These are phyloP conservation scores for Chrysogorgia sp. DNA, from an alignment of 92 coral and sea anemone species.

Conservation along the genomic window DNA sequence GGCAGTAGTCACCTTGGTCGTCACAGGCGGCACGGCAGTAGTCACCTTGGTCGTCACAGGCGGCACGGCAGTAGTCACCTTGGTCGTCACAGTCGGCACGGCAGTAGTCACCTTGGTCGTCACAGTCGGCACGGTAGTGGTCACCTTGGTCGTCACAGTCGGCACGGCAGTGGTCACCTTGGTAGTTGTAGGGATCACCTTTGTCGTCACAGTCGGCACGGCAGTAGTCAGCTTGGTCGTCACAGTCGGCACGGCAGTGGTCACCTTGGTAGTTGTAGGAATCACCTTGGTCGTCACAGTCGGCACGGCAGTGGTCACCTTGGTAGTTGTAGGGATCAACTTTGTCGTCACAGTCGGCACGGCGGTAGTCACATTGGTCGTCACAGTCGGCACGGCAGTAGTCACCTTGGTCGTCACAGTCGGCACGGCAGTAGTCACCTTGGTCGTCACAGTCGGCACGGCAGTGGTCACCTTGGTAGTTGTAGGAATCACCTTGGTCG, in stretches of 20 bases:
- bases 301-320: neutral
- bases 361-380: neutral
- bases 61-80: neutral
- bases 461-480: too few relatives aligned
- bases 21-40: neutral
- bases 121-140: neutral
- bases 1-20: neutral
- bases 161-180: neutral
- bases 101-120: neutral
- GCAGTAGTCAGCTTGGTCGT: too few relatives aligned
- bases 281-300: neutral
- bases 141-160: neutral
- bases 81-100: neutral
- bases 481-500: too few relatives aligned
- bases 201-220: neutral
- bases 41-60: neutral
- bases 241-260: neutral
- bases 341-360: neutral
- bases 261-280: neutral
- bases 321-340: neutral
- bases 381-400: neutral
- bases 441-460: neutral
- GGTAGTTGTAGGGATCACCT: neutral
- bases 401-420: neutral
- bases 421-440: neutral